Evolutionary conservation across 2,888 invertebrate species (phyloP).

Genomic region (Stenolophus ochropezus): DNA sequence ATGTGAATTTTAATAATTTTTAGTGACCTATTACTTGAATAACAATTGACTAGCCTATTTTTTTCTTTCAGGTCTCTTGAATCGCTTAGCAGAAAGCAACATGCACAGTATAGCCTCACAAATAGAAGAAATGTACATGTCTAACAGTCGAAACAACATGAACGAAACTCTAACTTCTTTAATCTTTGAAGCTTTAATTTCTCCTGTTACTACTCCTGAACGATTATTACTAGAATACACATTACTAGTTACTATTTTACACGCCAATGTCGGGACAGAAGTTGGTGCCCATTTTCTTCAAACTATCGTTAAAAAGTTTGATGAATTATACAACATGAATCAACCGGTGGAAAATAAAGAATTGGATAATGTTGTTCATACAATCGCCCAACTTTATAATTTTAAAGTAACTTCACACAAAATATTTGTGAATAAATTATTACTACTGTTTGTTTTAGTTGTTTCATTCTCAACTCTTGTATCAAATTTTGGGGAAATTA

Average conservation of each 20-base stretch:
- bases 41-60: no score
- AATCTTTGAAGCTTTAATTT: conserved; percentile 82
- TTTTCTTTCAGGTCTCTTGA: conserved; percentile 78
- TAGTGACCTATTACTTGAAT: no score
- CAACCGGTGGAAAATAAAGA: conserved; percentile 83
- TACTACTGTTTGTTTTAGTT: conserved; percentile 75
- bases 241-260: conserved; percentile 87
- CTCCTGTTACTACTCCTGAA: conserved; percentile 79
- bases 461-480: conserved; percentile 84
- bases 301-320: conserved; percentile 81
- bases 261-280: conserved; percentile 93
- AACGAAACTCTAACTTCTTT: conserved; percentile 83
- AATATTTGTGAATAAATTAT: not conserved
- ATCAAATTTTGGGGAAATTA: conserved; percentile 85
- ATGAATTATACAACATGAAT: conserved; percentile 74
- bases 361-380: conserved; percentile 86
- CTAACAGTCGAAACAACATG: conserved; percentile 88
- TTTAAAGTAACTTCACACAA: conserved; percentile 82
- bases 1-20: no score
- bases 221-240: conserved; percentile 89
- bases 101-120: conserved; percentile 87
- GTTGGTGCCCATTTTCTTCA: conserved; percentile 94
- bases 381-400: conserved; percentile 89
- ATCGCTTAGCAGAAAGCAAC: conserved; percentile 91
- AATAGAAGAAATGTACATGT: conserved; percentile 87